These are phyloP conservation scores for Antidorcas marsupialis DNA, from an alignment of 2,113 vertebrate genomes.

Conservation along the genomic window DNA sequence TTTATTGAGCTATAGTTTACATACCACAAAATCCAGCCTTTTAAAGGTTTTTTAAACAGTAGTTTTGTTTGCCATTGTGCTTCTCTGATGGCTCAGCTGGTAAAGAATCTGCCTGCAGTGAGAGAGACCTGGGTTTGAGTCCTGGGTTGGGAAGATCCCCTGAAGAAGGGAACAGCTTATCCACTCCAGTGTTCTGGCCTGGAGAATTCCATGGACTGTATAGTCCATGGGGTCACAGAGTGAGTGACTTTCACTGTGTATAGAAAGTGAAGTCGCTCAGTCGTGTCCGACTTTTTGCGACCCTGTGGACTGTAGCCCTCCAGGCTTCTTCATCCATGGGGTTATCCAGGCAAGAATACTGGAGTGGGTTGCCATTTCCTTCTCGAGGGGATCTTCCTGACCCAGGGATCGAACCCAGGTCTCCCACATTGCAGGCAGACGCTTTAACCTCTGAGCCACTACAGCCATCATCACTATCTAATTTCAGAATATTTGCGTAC, in stretches of 20 bases:
- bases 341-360: no score
- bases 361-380: no score
- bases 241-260: background rate
- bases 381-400: no score
- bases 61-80: background rate
- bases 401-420: no score
- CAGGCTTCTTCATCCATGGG: no score
- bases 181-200: background rate
- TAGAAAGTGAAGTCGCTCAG: no score
- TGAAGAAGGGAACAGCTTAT: background rate
- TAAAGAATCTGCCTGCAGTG: background rate
- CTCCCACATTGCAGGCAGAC: no score
- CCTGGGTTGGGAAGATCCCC: background rate
- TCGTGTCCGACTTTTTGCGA: no score
- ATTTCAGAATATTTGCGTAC: background rate
- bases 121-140: background rate
- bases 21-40: background rate
- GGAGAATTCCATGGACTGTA: background rate
- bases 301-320: no score
- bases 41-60: background rate
- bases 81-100: background rate
- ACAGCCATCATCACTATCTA: background rate
- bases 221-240: background rate
- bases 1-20: background rate
- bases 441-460: no score